Conservation (phyloP, 1,140 invertebrate genomes). For the Drosophila albomicans region DNA sequence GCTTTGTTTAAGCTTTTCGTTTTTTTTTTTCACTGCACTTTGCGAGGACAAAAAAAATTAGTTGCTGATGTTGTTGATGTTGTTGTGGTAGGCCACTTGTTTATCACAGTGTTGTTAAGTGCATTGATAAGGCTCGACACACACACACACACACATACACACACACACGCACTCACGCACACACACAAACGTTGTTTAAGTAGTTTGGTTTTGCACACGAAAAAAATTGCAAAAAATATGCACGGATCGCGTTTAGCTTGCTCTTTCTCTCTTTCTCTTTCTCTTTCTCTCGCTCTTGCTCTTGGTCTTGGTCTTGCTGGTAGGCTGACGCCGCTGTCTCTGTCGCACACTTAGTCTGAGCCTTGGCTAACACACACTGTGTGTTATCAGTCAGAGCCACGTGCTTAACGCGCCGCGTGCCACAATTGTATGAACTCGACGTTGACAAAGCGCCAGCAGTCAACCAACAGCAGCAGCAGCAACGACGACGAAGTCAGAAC, state of each 20-base stretch:
- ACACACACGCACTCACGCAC: background rate
- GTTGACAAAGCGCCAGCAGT: conserved; percentile 71
- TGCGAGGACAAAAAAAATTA: conserved; percentile 8
- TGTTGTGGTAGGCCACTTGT: conserved; percentile 40
- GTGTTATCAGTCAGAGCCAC: conserved; percentile 77
- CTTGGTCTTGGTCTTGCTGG: background rate
- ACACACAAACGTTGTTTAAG: background rate
- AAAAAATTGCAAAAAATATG: conserved; percentile 31
- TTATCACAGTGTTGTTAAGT: conserved; percentile 51
- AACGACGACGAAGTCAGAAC: conserved; percentile 53
- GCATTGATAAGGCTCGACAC: conserved; percentile 36
- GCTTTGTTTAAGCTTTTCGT: background rate
- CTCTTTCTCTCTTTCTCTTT: background rate
- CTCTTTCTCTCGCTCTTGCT: background rate
- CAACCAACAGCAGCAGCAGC: conserved; percentile 50
- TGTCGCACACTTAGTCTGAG: background rate
- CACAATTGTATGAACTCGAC: conserved; percentile 80
- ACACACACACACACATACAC: conserved; percentile 4
- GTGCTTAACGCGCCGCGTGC: conserved; percentile 81
- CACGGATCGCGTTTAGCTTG: conserved; percentile 15
- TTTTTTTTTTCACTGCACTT: conserved; percentile 22
- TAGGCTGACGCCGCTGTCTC: background rate
- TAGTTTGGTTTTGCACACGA: conserved; percentile 7
- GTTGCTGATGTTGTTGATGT: background rate
- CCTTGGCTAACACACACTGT: background rate